A percentile compares a stretch with the other conserved stretches of the same genome.
Evolutionary conservation across 2,797 vertebrate genomes (phyloP).

Genomic region (Lacerta viridis): DNA sequence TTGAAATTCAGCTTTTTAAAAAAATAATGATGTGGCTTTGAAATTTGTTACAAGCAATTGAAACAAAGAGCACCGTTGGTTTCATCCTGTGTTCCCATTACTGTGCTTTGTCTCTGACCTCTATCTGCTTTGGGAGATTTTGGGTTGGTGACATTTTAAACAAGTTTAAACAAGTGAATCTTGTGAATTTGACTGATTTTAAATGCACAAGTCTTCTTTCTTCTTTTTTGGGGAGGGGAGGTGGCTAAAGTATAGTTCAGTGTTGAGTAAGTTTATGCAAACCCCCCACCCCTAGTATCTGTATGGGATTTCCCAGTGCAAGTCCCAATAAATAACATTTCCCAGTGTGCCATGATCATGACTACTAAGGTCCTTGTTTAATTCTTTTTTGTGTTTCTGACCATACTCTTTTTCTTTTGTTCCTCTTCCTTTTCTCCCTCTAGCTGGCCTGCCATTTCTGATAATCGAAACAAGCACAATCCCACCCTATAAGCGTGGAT

Average conservation of each 20-base stretch:
- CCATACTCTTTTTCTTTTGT: slow-evolving; percentile 48
- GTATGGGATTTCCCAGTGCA: background rate
- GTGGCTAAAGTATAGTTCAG: background rate
- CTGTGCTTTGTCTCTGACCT: background rate
- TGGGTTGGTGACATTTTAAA: background rate
- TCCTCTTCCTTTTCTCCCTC: slow-evolving; percentile 51
- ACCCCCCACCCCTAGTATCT: background rate
- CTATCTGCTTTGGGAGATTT: background rate
- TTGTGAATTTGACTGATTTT: background rate
- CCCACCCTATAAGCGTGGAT: slow-evolving; percentile 94
- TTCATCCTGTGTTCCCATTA: background rate
- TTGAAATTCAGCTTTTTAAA: background rate
- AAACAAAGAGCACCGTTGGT: background rate
- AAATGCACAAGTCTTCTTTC: background rate
- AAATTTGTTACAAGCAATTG: background rate
- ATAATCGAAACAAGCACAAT: slow-evolving; percentile 98
- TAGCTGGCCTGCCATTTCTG: slow-evolving; percentile 97
- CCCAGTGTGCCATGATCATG: background rate
- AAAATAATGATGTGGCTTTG: no score
- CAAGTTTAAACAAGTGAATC: no score
- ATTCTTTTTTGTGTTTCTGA: slow-evolving; percentile 73
- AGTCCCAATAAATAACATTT: background rate
- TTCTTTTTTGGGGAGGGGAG: no score
- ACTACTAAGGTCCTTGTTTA: no score
- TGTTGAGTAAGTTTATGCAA: background rate